Evolutionary conservation across 2,888 invertebrate species (phyloP).

Genomic region (Petrolisthes manimaculis): DNA sequence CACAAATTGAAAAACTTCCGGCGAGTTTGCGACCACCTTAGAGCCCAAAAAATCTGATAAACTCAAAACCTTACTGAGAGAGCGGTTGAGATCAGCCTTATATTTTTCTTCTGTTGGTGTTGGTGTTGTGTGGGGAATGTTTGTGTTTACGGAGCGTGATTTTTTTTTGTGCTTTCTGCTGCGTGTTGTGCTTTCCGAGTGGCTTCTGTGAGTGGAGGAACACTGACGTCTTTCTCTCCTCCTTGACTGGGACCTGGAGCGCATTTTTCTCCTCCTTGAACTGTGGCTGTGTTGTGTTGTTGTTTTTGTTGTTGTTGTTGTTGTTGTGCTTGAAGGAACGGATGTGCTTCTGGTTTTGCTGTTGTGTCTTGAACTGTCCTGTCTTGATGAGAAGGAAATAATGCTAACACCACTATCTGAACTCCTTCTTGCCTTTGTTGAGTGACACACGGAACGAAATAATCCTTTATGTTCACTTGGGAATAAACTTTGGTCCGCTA

Average conservation of each 20-base stretch:
- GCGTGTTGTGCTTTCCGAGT: too few species aligned
- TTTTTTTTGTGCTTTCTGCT: too few species aligned
- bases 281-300: background rate
- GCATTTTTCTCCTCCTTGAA: background rate
- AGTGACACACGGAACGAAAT: conserved; percentile 28
- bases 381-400: background rate
- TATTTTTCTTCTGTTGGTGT: too few species aligned
- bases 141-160: too few species aligned
- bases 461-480: conserved; percentile 32
- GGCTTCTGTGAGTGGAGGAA: too few species aligned
- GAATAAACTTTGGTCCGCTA: too few species aligned
- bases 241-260: conserved; percentile 13
- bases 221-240: background rate
- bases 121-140: too few species aligned
- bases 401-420: background rate
- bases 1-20: conserved; percentile 12
- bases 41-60: too few species aligned
- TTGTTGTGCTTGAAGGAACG: background rate
- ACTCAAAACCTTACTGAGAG: too few species aligned
- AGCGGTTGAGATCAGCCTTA: too few species aligned
- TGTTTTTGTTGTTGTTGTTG: background rate
- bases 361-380: background rate
- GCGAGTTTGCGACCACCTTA: too few species aligned
- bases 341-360: background rate
- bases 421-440: background rate